Base-by-base conservation (phyloP, 2,888 invertebrate species). In the Euproctis similis region DNA sequence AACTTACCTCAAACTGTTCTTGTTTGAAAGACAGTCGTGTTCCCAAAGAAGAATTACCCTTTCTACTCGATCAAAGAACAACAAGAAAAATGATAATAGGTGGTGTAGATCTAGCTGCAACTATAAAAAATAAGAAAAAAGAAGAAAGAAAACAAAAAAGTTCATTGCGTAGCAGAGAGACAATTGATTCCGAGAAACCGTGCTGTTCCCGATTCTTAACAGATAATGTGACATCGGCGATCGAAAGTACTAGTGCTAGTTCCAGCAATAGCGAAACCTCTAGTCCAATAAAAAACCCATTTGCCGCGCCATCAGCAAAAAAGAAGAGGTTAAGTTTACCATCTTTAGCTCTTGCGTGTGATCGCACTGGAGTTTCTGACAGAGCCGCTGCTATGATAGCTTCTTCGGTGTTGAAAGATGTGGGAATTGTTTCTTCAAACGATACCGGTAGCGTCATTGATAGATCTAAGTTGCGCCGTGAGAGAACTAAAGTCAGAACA, bases 291-390 rank as follows among this genome's bases (percentile, higher is more conserved):
- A 9, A 28, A 24, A 8, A 24, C 18, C 24, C 17, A 6, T 11
- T 12, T 24, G 11, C 24, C 24, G 11, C 24, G 1, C 32, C 25
- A 6, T 22, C 28, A 10, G 10, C 4, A 3, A 25, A 24, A 13
- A 34, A 34, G 24, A 34, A 30, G 19, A 11, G 24, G 17, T 27
- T 33, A 25, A 37, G 30, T 30, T 25, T 33, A 16, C 27, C 33
- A 10, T 37, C 36, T 18, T 37, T 37, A 37, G 33, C 33, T 16
- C 36, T 32, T 12, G 30, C 36, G 21, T 33, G 30, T 11, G 36
- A 33, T 37, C 28, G 30, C 30, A 36, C 36, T 32, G 27, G 30
- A 36, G 36, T 36, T 9, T 36, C 36, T 19, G 21, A 35, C 22
- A 35, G 26, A 28, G 22, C 35, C 8, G 35, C 35, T 22, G 28